Evolutionary conservation across 2,797 vertebrate genomes (phyloP).

Genomic region (Karalla daura): DNA sequence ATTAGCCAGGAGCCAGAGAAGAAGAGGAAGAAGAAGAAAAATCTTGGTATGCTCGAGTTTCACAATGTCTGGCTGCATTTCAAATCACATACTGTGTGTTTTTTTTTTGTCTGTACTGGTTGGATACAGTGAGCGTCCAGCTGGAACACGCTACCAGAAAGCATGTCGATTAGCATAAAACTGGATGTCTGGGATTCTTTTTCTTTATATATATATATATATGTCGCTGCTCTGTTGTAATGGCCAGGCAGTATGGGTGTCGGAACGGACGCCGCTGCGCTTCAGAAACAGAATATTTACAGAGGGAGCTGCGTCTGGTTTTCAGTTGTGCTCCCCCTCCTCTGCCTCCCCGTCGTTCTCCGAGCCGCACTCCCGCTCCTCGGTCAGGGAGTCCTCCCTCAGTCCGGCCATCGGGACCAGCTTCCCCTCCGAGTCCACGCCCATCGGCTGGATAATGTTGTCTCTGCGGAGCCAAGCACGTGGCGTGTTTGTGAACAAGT

Average conservation of each 20-base stretch:
- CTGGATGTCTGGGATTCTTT: too few species aligned
- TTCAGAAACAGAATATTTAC: conserved; percentile 16
- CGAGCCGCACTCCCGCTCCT: conserved; percentile 52
- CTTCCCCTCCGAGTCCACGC: conserved; percentile 73
- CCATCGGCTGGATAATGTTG: conserved; percentile 77
- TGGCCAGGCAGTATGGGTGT: too few species aligned
- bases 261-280: neutral
- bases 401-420: conserved; percentile 69
- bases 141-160: too few species aligned
- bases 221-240: too few species aligned
- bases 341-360: conserved; percentile 53
- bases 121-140: too few species aligned
- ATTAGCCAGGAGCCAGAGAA: conserved; percentile 9
- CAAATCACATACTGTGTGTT: too few species aligned
- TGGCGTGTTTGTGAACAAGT: too few species aligned
- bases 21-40: neutral
- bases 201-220: too few species aligned
- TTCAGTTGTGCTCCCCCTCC: conserved; percentile 48
- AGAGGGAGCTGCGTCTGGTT: neutral
- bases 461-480: conserved; percentile 68
- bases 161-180: too few species aligned
- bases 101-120: too few species aligned
- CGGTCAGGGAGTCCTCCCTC: conserved; percentile 47
- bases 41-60: neutral
- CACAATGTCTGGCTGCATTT: neutral